Conservation (phyloP, 2,113 vertebrate genomes). For the Amphiprion percula region DNA sequence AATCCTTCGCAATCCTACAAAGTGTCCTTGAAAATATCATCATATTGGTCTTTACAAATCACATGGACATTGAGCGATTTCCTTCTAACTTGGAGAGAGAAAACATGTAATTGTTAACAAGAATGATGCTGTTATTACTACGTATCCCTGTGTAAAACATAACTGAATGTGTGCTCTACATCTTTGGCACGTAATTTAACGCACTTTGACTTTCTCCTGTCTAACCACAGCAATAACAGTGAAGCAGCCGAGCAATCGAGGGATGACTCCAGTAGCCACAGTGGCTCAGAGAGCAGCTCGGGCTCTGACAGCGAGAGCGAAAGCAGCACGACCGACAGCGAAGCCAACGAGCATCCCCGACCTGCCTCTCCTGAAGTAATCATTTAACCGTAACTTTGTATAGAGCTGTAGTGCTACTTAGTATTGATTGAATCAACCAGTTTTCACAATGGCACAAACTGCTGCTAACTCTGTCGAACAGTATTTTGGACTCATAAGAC, state of each 20-base stretch:
- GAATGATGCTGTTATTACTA: not conserved
- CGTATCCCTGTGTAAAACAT: not conserved
- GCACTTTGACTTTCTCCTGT: not conserved
- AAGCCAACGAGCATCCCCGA: slow-evolving; percentile 93
- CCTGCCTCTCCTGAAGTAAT: slow-evolving; percentile 93
- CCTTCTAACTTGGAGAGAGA: not conserved
- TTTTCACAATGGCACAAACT: not conserved
- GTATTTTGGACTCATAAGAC: too few relatives aligned
- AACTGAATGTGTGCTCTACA: not conserved
- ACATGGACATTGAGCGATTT: not conserved
- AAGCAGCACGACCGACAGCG: slow-evolving; percentile 97
- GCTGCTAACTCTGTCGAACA: too few relatives aligned
- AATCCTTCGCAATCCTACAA: too few relatives aligned
- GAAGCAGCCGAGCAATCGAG: slow-evolving; percentile 93
- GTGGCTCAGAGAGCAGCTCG: slow-evolving; percentile 97
- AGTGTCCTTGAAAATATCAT: not conserved
- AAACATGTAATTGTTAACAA: not conserved
- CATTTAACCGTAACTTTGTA: not conserved
- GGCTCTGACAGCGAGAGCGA: slow-evolving; percentile 98
- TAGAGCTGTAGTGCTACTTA: not conserved
- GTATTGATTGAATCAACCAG: not conserved
- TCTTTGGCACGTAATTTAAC: not conserved
- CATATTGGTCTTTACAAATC: not conserved
- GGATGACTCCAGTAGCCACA: slow-evolving; percentile 97
- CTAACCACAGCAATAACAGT: slow-evolving; percentile 87